phyloP scores from a whole-genome alignment of 2,888 invertebrate genomes.

The Cephus pygmeus region DNA sequence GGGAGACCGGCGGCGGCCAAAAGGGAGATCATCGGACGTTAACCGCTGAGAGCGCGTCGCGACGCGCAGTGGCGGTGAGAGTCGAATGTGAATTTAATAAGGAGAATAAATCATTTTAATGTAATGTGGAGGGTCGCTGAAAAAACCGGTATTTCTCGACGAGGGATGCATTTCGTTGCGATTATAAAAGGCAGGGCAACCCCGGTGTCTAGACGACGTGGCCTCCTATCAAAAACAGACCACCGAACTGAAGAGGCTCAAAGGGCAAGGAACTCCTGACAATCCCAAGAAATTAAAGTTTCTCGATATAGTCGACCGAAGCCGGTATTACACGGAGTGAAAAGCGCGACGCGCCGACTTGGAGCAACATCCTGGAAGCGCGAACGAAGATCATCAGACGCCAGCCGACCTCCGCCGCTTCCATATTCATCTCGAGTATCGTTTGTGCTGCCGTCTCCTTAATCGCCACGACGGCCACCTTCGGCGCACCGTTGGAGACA shows the following conservation, averaged over 20 bases:
- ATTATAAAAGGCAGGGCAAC: slow-evolving; percentile 60
- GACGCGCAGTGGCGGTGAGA: slow-evolving; percentile 27
- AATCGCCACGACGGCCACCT: neutral
- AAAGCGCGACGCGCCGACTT: neutral
- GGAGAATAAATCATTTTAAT: slow-evolving; percentile 61
- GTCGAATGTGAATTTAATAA: slow-evolving; percentile 60
- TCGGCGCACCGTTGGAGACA: no score
- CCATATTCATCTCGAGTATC: no score
- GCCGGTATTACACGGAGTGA: neutral
- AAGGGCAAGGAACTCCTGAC: slow-evolving; percentile 61
- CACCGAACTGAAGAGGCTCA: slow-evolving; percentile 60
- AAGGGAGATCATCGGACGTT: slow-evolving; percentile 18
- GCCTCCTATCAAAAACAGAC: slow-evolving; percentile 64
- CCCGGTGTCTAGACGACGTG: slow-evolving; percentile 55
- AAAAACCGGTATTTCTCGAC: slow-evolving; percentile 58
- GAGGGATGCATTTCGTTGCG: slow-evolving; percentile 63
- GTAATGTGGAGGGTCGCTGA: slow-evolving; percentile 40
- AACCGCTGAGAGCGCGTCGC: slow-evolving; percentile 28
- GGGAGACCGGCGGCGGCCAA: neutral
- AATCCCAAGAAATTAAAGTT: slow-evolving; percentile 64
- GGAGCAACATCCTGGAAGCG: neutral
- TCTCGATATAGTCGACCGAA: slow-evolving; percentile 35
- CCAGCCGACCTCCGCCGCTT: neutral
- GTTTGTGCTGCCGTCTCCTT: neutral
- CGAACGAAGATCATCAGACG: neutral